Evolutionary conservation across 2,113 vertebrate species (phyloP).

Genomic region (Taurulus bubalis): DNA sequence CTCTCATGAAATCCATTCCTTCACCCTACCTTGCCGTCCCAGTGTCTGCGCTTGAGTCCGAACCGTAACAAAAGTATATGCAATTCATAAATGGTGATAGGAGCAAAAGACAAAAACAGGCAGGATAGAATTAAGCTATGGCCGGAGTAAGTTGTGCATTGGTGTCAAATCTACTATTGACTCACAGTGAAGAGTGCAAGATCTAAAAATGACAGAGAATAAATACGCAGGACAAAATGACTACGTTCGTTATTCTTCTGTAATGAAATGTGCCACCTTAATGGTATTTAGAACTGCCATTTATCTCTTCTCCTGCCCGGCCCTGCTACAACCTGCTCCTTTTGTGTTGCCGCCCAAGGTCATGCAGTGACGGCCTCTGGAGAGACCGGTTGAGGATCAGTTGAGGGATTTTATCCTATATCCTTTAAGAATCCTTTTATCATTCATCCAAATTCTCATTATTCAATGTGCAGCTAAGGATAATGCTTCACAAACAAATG

Average conservation of each 20-base stretch:
- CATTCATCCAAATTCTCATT: conserved; percentile 15
- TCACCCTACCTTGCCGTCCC: too few relatives aligned
- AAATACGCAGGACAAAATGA: conserved; percentile 7
- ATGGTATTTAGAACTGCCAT: neutral
- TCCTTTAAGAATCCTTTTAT: conserved; percentile 45
- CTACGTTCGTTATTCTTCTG: neutral
- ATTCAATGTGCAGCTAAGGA: neutral
- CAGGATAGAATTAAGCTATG: conserved; percentile 5
- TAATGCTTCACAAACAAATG: neutral
- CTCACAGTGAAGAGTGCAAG: neutral
- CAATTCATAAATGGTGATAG: conserved; percentile 22
- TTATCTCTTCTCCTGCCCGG: conserved; percentile 15
- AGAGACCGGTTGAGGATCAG: conserved; percentile 11
- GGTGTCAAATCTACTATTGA: conserved; percentile 13
- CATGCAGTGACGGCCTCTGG: conserved; percentile 40
- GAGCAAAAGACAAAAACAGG: conserved; percentile 12
- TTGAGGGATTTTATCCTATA: conserved; percentile 20
- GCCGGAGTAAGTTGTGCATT: conserved; percentile 14
- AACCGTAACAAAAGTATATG: too few relatives aligned
- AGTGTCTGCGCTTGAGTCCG: too few relatives aligned
- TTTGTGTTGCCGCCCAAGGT: conserved; percentile 63
- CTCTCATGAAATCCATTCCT: too few relatives aligned
- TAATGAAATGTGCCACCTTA: conserved; percentile 26
- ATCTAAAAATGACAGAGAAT: neutral
- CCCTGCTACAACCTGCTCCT: conserved; percentile 28